These are phyloP conservation scores for Mesitornis unicolor DNA, from an alignment of 2,113 vertebrate species.

Conservation along the genomic window DNA sequence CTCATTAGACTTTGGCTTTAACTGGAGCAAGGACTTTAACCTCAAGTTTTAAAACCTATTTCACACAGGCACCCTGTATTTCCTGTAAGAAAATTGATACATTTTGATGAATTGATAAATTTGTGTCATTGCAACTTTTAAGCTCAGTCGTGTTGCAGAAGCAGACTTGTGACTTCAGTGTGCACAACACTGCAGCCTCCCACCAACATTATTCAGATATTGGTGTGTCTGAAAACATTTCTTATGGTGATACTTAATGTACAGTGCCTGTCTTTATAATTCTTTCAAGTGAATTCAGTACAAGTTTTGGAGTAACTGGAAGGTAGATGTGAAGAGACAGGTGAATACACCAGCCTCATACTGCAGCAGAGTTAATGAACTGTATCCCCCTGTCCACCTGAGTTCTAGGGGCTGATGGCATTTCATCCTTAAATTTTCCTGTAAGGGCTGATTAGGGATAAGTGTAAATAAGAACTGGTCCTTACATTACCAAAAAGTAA, in stretches of 20 bases:
- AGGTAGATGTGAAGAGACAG: constrained; percentile 53
- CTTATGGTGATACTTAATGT: neutral
- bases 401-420: neutral
- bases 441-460: neutral
- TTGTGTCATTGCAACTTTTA: neutral
- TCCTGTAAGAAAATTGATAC: neutral
- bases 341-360: neutral
- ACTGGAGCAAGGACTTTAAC: neutral
- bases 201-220: neutral
- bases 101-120: neutral
- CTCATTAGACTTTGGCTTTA: neutral
- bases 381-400: constrained; percentile 27
- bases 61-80: neutral
- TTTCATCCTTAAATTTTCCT: constrained; percentile 33
- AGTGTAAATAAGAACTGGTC: constrained; percentile 17
- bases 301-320: constrained; percentile 43
- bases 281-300: constrained; percentile 4
- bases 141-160: neutral
- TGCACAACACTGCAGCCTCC: neutral
- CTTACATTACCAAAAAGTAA: neutral
- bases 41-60: neutral
- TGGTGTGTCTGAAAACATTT: neutral
- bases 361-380: constrained; percentile 34
- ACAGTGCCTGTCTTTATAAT: constrained; percentile 40
- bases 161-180: neutral